Evolutionary conservation across 2,113 vertebrate genomes (phyloP), one percentile per base, ranked within the genome.

Genomic region (Columba janthina): DNA sequence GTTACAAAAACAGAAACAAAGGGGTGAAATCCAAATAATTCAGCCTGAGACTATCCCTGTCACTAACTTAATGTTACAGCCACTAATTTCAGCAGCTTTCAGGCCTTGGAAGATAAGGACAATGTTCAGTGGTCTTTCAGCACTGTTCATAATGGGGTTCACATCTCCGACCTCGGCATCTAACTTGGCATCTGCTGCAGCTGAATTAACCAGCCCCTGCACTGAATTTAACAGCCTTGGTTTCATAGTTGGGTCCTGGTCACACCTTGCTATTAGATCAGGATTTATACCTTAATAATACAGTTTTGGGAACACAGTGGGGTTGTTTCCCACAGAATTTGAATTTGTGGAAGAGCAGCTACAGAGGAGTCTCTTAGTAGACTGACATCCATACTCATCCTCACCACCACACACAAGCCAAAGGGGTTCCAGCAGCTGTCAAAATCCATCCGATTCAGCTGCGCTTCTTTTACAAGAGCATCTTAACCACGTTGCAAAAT

Each of bases 141-240:
- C 9, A 40, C 34, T 2, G 0, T 31, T 56, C 24, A n/a, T 56
- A 48, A 57, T 0, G 0, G 29, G 10, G 29, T 18, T 73, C 26
- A 12, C 21, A 31, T 22, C 44, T 31, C 51, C 22, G 17, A 51
- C 67, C 31, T 58, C 31, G 50, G 40, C n/a, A 62, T 71, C 48
- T 42, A 42, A 42, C 42, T 42, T 42, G 42, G 42, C 42, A 44
- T 44, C 1, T 0, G 11, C 51, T 65, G 29, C 75, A 88, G 32
- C 8, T 34, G 34, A 65, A 65, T 50, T 65, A 65, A 56, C 28
- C 26, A 46, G 15, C 28, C 32, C 15, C 40, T 46, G 11, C 12
- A 22, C 56, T 64, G 56, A 62, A 17, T 54, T 62, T 38, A 56
- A 38, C 42, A 80, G 34, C 17, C 22, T 44, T 51, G 31, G 6